Conservation (phyloP, 2,113 vertebrate species). For the Mastomys coucha region DNA sequence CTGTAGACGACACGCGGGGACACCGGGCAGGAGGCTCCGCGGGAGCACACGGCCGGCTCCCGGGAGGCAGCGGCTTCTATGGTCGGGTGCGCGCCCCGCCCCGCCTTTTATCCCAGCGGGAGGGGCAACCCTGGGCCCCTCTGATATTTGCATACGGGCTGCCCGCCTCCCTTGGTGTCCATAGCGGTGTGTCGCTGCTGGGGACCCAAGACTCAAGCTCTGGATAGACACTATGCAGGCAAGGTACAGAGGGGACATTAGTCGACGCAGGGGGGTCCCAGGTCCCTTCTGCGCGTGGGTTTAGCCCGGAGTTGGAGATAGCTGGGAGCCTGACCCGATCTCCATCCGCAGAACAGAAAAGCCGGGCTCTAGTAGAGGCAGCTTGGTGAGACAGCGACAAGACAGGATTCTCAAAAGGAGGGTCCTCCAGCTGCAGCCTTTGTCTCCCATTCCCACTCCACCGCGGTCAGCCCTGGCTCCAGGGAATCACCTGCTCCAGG, state of each 20-base stretch:
- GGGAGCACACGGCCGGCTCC: slow-evolving; percentile 50
- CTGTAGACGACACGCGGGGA: not conserved
- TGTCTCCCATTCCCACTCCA: not conserved
- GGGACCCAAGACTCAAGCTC: not conserved
- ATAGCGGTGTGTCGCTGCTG: too few relatives aligned
- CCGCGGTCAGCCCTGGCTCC: not conserved
- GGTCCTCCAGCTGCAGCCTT: not conserved
- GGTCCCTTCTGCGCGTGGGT: not conserved
- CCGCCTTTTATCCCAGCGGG: not conserved
- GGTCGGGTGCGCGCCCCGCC: slow-evolving; percentile 40
- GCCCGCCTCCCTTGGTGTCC: not conserved
- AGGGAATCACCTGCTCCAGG: not conserved
- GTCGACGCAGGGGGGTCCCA: too few relatives aligned
- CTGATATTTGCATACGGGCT: slow-evolving; percentile 61
- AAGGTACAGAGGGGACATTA: not conserved
- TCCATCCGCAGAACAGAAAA: not conserved
- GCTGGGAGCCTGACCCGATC: not conserved
- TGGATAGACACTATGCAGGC: accelerated
- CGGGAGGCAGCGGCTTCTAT: slow-evolving; percentile 66
- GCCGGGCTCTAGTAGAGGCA: too few relatives aligned
- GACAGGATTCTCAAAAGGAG: not conserved
- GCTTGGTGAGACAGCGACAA: not conserved
- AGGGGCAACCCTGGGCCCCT: slow-evolving; percentile 25
- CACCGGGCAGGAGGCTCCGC: not conserved
- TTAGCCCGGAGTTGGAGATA: not conserved